phyloP scores from a whole-genome alignment of 1,140 invertebrate genomes.

The Caenorhabditis brenneri region DNA sequence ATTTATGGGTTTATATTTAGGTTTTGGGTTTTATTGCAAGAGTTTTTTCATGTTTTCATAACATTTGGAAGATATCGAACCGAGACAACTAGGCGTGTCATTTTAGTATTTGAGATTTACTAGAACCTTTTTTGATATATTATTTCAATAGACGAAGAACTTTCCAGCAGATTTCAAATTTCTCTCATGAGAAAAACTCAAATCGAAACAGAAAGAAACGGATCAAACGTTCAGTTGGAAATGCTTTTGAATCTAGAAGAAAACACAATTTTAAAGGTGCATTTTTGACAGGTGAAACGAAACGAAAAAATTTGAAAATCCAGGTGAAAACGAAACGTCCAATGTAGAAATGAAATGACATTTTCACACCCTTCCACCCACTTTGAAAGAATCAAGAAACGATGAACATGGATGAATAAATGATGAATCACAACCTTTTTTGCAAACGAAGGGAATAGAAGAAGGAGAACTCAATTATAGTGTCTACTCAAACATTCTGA shows the following conservation, averaged over 20 bases:
- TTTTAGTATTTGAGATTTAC: too few species aligned
- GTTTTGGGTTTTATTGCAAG: too few species aligned
- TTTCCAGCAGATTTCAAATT: too few species aligned
- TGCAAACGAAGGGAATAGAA: not conserved
- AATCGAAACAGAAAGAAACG: too few species aligned
- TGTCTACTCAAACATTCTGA: not conserved
- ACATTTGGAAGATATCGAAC: too few species aligned
- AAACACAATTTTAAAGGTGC: not conserved
- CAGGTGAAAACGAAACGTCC: not conserved
- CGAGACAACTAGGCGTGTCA: too few species aligned
- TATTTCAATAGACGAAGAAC: too few species aligned
- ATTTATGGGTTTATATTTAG: not conserved
- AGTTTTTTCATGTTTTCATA: too few species aligned
- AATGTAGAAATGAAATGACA: not conserved
- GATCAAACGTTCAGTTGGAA: not conserved
- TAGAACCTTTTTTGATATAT: too few species aligned
- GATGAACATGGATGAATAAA: constrained; percentile 15
- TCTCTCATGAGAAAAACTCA: too few species aligned
- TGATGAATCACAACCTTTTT: not conserved
- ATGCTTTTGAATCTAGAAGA: not conserved
- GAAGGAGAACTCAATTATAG: not conserved
- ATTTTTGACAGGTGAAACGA: not conserved
- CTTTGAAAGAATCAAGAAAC: constrained; percentile 6
- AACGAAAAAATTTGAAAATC: not conserved
- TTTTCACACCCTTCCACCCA: not conserved